Base-by-base conservation (phyloP, 2,797 vertebrate species). In the Rhinatrema bivittatum region DNA sequence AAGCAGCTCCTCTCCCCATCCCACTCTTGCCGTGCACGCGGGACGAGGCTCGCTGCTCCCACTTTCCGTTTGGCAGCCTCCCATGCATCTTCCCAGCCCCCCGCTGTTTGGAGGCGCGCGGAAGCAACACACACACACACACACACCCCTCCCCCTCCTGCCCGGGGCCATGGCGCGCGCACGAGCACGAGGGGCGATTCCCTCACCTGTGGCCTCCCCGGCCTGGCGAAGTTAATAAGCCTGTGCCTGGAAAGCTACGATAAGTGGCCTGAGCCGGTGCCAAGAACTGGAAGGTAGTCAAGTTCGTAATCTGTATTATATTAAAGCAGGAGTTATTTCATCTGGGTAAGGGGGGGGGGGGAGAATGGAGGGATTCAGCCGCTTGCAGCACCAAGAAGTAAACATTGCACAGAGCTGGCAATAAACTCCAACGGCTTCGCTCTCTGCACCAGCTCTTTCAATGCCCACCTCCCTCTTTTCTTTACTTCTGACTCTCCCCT, bases 21-120 rank as follows among this genome's bases (percentile, higher is more conserved):
- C 3, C 0, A n/a, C 4, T 16, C 11, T 23, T 13, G 20, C 25
- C 13, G 20, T 8, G 2, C 2, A 7, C 1, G 14, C 32, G 35
- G 7, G n/a, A 22, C 17, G 14, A 24, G 10, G 27, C 15, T 22
- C 31, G 2, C 2, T 43, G 4, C n/a, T n/a, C n/a, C n/a, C n/a
- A n/a, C 0, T 7, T 7, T 38, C 8, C 1, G 1, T 28, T 36
- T 45, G 20, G 24, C 7, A 8, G 7, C 7, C 25, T 28, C 26
- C 15, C 15, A 7, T 28, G 10, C 9, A 16, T 15, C 14, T 26
- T 13, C 7, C 25, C 25, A 26, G 9, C 25, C 9, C 9, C 25
- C 14, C 6, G 14, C 14, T 15, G 25, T 15, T 26, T 9, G 2
- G 25, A 15, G 14, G 15, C 25, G 5, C 5, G 13, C 25, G 5